These are phyloP conservation scores for Cydia pomonella DNA, from an alignment of 1,140 invertebrate species.

Conservation along the genomic window DNA sequence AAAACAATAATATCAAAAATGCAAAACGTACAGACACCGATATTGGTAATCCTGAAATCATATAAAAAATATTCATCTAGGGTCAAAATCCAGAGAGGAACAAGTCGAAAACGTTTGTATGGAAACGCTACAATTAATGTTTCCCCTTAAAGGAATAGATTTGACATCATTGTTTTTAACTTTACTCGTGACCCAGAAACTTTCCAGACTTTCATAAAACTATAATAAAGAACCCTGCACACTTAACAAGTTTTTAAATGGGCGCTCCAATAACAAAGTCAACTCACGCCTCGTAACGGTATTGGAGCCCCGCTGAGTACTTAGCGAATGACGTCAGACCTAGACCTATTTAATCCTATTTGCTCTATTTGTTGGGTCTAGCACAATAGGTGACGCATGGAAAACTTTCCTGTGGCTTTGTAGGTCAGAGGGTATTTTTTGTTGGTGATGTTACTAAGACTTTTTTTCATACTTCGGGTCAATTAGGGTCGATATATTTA, in stretches of 20 bases:
- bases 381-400: constrained; percentile 7
- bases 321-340: neutral
- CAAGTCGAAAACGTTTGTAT: too few species aligned
- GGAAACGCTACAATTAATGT: too few species aligned
- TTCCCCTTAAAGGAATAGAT: too few species aligned
- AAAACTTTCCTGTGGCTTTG: constrained; percentile 1
- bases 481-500: too few species aligned
- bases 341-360: constrained; percentile 15
- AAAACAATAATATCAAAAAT: too few species aligned
- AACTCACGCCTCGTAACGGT: neutral
- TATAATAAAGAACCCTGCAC: neutral
- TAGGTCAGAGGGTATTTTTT: neutral
- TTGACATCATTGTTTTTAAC: neutral
- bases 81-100: too few species aligned
- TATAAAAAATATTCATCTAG: too few species aligned
- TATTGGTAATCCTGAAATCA: too few species aligned
- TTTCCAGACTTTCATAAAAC: neutral
- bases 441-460: neutral
- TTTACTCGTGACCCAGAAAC: neutral
- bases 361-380: neutral
- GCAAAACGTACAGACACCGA: too few species aligned
- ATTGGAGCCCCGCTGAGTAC: constrained; percentile 6
- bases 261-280: neutral
- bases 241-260: neutral
- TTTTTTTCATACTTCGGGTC: too few species aligned